A percentile compares a stretch with the other conserved stretches of the same genome.
These are phyloP conservation scores for Maniola jurtina DNA, from an alignment of 1,140 invertebrate genomes.

Conservation along the genomic window DNA sequence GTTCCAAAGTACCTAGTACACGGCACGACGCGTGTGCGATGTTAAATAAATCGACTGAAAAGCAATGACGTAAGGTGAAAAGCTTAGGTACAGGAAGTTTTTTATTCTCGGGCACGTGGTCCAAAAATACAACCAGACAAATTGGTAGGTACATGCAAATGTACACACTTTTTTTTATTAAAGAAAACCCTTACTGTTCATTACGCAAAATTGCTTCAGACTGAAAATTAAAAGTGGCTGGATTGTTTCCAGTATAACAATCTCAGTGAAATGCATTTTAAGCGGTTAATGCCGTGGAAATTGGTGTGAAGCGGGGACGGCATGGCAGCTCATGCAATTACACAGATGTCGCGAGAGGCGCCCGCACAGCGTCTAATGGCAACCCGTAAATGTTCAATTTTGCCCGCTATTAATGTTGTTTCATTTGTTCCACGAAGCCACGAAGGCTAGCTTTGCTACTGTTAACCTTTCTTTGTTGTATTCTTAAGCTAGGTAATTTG, in stretches of 20 bases:
- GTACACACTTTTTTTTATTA: slow-evolving; percentile 33
- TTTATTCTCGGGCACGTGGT: not conserved
- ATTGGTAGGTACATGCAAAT: slow-evolving; percentile 5
- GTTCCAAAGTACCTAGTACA: too few relatives aligned
- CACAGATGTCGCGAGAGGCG: slow-evolving; percentile 55
- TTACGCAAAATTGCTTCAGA: slow-evolving; percentile 31
- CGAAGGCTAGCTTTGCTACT: slow-evolving; percentile 1
- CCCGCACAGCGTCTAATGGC: slow-evolving; percentile 45
- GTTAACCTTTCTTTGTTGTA: slow-evolving; percentile 1
- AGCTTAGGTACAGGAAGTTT: not conserved
- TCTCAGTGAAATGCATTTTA: slow-evolving; percentile 64
- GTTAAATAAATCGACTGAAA: too few relatives aligned
- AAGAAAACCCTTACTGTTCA: slow-evolving; percentile 23
- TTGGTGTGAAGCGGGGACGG: slow-evolving; percentile 57
- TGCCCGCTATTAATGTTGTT: slow-evolving; percentile 44
- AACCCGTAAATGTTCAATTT: slow-evolving; percentile 56
- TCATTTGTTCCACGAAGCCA: slow-evolving; percentile 34
- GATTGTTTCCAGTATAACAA: slow-evolving; percentile 59
- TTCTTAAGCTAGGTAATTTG: slow-evolving; percentile 7
- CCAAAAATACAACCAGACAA: not conserved
- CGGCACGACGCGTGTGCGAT: too few relatives aligned
- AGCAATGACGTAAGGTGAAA: too few relatives aligned
- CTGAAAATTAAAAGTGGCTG: slow-evolving; percentile 51
- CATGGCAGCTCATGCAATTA: slow-evolving; percentile 63
- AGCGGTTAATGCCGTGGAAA: slow-evolving; percentile 68